These are phyloP conservation scores for Sebastes iracundus DNA, from an alignment of 2,797 vertebrate species.

Conservation along the genomic window DNA sequence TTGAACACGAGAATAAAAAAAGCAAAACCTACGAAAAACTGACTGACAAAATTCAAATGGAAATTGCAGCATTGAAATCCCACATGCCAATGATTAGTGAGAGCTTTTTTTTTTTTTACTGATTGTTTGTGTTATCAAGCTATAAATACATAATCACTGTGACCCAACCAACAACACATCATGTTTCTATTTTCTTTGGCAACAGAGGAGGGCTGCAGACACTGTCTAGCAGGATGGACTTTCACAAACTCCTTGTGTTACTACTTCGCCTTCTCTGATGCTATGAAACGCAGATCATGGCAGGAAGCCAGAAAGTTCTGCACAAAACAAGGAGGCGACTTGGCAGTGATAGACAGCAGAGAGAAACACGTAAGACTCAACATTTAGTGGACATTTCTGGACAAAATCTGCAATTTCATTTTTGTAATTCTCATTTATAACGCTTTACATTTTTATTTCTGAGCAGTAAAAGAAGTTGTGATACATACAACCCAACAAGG, in stretches of 20 bases:
- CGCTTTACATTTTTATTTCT: background rate
- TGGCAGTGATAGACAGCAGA: slow-evolving; percentile 60
- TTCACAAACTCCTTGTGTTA: slow-evolving; percentile 63
- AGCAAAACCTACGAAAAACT: slow-evolving; percentile 16
- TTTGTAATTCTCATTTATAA: background rate
- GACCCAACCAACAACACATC: background rate
- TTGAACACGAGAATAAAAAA: slow-evolving; percentile 42
- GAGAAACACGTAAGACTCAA: slow-evolving; percentile 65
- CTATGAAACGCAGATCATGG: slow-evolving; percentile 39
- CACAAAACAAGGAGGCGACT: slow-evolving; percentile 50
- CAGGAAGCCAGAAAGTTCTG: slow-evolving; percentile 60
- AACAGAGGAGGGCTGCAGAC: slow-evolving; percentile 74
- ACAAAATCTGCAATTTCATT: background rate
- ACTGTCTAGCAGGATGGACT: slow-evolving; percentile 73
- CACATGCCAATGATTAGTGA: slow-evolving; percentile 63
- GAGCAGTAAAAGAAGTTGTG: background rate
- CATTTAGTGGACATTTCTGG: background rate
- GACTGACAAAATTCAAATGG: slow-evolving; percentile 6
- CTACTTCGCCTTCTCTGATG: slow-evolving; percentile 50
- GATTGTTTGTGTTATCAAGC: background rate
- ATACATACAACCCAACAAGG: background rate
- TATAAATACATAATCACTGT: background rate
- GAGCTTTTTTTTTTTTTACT: background rate
- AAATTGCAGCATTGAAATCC: slow-evolving; percentile 49
- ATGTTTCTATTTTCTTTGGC: slow-evolving; percentile 4